A percentile compares a stretch with the other conserved stretches of the same genome.
phyloP scores from a whole-genome alignment of 1,140 invertebrate species.

The Musca domestica region DNA sequence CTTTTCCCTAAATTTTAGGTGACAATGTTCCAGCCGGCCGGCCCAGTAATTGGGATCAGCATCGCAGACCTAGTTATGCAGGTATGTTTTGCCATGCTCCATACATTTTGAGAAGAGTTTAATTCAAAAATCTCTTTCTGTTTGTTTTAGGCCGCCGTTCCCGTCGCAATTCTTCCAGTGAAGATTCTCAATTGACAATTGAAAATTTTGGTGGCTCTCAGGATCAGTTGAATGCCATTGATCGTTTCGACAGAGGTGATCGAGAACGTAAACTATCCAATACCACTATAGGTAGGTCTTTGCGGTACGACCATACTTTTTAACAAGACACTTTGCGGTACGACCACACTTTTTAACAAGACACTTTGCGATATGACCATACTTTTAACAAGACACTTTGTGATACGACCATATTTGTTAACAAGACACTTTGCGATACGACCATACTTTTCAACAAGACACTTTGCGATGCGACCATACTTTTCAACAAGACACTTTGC shows the following conservation, averaged over 20 bases:
- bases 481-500: too few species aligned
- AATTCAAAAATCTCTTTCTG: background rate
- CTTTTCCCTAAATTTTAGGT: conserved; percentile 32
- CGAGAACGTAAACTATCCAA: conserved; percentile 61
- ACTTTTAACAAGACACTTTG: too few species aligned
- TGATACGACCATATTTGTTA: too few species aligned
- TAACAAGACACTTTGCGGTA: too few species aligned
- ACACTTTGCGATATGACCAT: too few species aligned
- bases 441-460: too few species aligned
- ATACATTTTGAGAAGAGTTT: background rate
- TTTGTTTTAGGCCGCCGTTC: conserved; percentile 63
- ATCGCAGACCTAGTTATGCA: conserved; percentile 70
- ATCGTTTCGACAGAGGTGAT: conserved; percentile 53
- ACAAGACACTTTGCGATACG: too few species aligned
- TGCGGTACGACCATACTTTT: background rate
- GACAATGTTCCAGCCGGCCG: conserved; percentile 70
- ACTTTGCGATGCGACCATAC: too few species aligned
- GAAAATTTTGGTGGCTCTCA: conserved; percentile 90
- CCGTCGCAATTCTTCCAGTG: conserved; percentile 77
- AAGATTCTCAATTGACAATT: conserved; percentile 84
- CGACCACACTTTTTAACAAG: too few species aligned
- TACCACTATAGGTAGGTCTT: conserved; percentile 58
- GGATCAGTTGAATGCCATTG: conserved; percentile 69
- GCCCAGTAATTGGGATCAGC: conserved; percentile 80
- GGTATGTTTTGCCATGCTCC: conserved; percentile 53